Percentiles rank a stretch among this genome's conserved stretches.
Evolutionary conservation across 1,140 invertebrate genomes (phyloP).

Genomic region (Pseudomyrmex pallidus): DNA sequence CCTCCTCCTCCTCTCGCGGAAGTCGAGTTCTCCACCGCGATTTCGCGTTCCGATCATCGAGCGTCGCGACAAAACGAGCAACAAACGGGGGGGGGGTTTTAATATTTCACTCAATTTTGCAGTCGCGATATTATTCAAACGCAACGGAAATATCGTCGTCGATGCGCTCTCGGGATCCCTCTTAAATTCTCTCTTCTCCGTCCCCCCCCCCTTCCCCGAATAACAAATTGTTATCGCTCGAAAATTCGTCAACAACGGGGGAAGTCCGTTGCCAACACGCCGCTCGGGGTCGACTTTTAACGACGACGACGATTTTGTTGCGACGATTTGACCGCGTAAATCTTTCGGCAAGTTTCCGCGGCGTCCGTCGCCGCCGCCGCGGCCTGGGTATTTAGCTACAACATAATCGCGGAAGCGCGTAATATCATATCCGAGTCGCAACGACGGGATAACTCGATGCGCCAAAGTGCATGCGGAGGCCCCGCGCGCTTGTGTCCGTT

Average conservation of each 20-base stretch:
- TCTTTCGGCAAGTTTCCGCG: conserved; percentile 42
- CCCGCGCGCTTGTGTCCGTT: conserved; percentile 76
- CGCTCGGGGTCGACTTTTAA: conserved; percentile 11
- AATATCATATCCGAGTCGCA: conserved; percentile 53
- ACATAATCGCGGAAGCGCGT: conserved; percentile 27
- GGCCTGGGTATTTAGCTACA: conserved; percentile 38
- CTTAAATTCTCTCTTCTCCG: no score
- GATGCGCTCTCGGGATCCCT: no score
- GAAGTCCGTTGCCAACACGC: background rate
- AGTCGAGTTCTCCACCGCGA: background rate
- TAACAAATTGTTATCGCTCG: background rate
- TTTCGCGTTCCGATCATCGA: no score
- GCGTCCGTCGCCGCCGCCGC: conserved; percentile 2
- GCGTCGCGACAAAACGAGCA: conserved; percentile 27
- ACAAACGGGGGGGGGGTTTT: no score
- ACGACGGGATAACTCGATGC: conserved; percentile 59
- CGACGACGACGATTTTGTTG: background rate
- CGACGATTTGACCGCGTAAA: conserved; percentile 3
- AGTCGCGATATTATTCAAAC: no score
- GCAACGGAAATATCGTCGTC: no score
- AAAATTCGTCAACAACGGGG: background rate
- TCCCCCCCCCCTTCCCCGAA: no score
- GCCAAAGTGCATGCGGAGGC: conserved; percentile 61
- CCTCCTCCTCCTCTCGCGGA: background rate
- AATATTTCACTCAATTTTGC: no score